Base-by-base conservation (phyloP, 2,888 invertebrate genomes). In the Coleophora flavipennella region DNA sequence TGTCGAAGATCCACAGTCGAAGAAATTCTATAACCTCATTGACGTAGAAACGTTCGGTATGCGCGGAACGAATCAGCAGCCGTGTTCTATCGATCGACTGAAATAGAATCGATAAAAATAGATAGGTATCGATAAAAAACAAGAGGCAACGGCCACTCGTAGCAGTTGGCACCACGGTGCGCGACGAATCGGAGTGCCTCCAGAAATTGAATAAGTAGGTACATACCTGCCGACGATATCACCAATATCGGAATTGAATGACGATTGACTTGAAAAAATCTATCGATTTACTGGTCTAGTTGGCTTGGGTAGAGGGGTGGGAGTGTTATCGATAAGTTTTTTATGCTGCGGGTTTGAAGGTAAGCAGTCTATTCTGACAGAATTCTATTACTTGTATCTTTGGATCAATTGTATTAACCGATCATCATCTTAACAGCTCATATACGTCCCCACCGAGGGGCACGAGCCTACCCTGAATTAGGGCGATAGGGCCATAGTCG, bases 191-290 rank as follows among this genome's bases (percentile, higher is more conserved):
- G 69, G 71, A 73, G 72, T 67, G 57, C 67, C 63, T 66, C 57
- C 62, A 60, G 68, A 80, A 81, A 81, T 84, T 80, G 78, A 83
- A 81, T 81, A 81, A 78, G 59, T 70, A 76, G 78, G 64, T 55
- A 48, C 20, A 20, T 20, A 20, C 20, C 20, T 20, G 20, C 20
- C 20, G 20, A 4, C 54, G 59, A 75, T 76, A 80, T 74, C 77
- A 78, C 77, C 73, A 74, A 74, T 68, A 67, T 56, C 62, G 57
- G 76, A 79, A 78, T 80, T 83, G 78, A 81, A 81, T 71, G 72
- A 73, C 70, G 72, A 73, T 70, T 70, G 67, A 59, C 56, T 66
- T 62, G 67, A 77, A 75, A 77, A 76, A 68, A 56, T 60, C 66
- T 62, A 72, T 69, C 72, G 72, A 74, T 75, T 74, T 66, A 62